Conservation (phyloP, 1,140 invertebrate genomes). For the Ips typographus region DNA sequence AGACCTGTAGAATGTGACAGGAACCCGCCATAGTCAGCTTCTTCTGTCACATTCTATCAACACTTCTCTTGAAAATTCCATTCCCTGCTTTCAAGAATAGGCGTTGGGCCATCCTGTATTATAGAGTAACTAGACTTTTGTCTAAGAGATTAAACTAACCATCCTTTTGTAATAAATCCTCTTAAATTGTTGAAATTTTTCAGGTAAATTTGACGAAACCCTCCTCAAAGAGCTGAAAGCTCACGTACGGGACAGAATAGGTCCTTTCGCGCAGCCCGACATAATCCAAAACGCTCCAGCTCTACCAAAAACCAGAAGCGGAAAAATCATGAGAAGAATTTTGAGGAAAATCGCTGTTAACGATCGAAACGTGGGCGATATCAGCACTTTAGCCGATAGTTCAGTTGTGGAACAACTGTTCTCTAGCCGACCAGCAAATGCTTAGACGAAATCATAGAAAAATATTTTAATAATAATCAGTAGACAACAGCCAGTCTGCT, state of each 20-base stretch:
- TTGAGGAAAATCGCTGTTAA: constrained; percentile 89
- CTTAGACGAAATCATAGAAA: constrained; percentile 7
- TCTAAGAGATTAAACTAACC: background rate
- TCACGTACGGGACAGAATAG: constrained; percentile 88
- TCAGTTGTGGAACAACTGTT: constrained; percentile 79
- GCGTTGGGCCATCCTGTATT: too few relatives aligned
- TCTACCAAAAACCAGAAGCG: constrained; percentile 95
- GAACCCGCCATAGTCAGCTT: too few relatives aligned
- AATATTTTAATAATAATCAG: too few relatives aligned
- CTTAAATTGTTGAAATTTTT: background rate
- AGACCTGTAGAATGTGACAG: too few relatives aligned
- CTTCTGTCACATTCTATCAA: too few relatives aligned
- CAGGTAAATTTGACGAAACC: constrained; percentile 65
- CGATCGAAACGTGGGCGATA: constrained; percentile 88
- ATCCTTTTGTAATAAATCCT: background rate
- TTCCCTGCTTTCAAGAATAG: too few relatives aligned
- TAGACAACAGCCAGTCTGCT: too few relatives aligned
- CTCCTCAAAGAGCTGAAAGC: constrained; percentile 76
- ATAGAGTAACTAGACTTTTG: too few relatives aligned
- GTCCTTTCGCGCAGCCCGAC: constrained; percentile 95
- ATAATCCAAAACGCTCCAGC: constrained; percentile 88
- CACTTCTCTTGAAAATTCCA: too few relatives aligned
- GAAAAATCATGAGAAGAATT: constrained; percentile 97
- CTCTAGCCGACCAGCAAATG: constrained; percentile 60
- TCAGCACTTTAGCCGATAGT: constrained; percentile 89